Evolutionary conservation across 2,797 vertebrate genomes (phyloP).

Genomic region (Sciurus vulgaris): DNA sequence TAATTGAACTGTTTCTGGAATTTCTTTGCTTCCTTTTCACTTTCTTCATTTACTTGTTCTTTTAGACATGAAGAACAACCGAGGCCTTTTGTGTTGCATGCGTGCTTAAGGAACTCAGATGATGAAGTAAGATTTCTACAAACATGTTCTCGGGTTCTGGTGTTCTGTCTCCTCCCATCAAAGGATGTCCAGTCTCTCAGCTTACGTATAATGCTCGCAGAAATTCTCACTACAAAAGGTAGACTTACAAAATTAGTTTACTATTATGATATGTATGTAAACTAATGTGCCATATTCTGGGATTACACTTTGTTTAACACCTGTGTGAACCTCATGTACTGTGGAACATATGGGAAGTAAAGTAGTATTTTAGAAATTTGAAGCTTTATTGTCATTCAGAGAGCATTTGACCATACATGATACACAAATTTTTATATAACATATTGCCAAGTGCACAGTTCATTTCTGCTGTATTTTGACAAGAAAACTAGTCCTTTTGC

Average conservation of each 20-base stretch:
- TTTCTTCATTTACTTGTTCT: background rate
- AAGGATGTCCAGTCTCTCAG: conserved; percentile 95
- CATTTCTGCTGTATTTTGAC: conserved; percentile 29
- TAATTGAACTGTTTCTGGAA: conserved; percentile 61
- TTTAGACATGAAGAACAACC: conserved; percentile 94
- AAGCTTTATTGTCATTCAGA: conserved; percentile 30
- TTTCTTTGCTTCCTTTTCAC: conserved; percentile 21
- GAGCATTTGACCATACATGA: background rate
- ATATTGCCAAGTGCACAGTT: background rate
- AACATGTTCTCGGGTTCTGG: conserved; percentile 94
- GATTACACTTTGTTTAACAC: background rate
- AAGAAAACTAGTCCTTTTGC: background rate
- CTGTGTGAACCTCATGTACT: background rate
- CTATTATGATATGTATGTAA: conserved; percentile 4
- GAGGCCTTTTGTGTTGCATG: conserved; percentile 94
- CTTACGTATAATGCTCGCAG: conserved; percentile 95
- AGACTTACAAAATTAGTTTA: conserved; percentile 67
- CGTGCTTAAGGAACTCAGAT: conserved; percentile 93
- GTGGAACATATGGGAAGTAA: background rate
- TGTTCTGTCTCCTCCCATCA: conserved; percentile 95
- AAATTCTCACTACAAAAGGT: conserved; percentile 97
- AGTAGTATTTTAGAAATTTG: conserved; percentile 34
- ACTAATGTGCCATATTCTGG: background rate
- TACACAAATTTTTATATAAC: conserved; percentile 3
- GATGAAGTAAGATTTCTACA: conserved; percentile 96